These are phyloP conservation scores for Nesoenas mayeri DNA, from an alignment of 2,113 vertebrate species.

Conservation along the genomic window DNA sequence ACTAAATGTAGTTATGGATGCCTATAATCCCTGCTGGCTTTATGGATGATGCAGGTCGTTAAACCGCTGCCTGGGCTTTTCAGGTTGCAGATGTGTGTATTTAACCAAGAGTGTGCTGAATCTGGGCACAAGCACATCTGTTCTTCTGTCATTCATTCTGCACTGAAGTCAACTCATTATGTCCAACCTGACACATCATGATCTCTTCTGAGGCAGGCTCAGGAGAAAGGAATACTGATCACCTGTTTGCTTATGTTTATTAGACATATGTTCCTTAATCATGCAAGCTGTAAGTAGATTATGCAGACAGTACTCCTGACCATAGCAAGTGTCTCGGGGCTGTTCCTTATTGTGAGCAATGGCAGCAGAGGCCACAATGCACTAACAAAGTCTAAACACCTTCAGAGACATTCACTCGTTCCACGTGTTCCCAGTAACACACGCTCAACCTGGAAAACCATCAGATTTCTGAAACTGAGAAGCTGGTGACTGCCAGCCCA, in stretches of 20 bases:
- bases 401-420: background rate
- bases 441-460: background rate
- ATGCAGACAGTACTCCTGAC: background rate
- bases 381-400: background rate
- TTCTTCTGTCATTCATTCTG: background rate
- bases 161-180: background rate
- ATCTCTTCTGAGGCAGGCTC: accelerated
- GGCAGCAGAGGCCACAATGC: background rate
- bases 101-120: background rate
- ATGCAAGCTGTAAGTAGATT: background rate
- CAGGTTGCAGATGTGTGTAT: background rate
- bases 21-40: background rate
- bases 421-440: background rate
- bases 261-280: background rate
- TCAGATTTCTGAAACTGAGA: background rate
- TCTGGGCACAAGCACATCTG: background rate
- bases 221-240: background rate
- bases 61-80: background rate
- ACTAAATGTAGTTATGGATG: background rate
- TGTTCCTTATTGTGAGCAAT: background rate
- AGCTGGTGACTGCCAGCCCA: background rate
- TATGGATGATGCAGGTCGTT: background rate
- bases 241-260: background rate
- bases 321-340: accelerated
- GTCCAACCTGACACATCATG: background rate